phyloP scores from a whole-genome alignment of 1,140 invertebrate species.

The Tetragonula clypearis region DNA sequence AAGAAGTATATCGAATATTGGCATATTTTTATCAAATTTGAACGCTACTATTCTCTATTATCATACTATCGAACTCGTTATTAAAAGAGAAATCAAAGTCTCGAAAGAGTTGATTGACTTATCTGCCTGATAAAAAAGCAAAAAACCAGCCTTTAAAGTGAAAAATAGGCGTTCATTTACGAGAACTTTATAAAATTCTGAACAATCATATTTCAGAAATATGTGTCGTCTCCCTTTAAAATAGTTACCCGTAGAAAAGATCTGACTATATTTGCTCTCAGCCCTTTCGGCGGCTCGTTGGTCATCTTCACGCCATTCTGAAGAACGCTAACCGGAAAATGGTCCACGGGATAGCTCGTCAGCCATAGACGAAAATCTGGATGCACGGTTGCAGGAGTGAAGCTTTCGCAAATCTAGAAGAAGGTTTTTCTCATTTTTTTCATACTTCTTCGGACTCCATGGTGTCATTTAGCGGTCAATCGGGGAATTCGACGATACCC shows the following conservation, averaged over 20 bases:
- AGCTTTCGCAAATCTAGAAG: constrained; percentile 88
- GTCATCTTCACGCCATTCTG: constrained; percentile 98
- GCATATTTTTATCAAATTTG: not conserved
- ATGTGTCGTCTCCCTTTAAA: not conserved
- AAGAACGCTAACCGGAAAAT: constrained; percentile 95
- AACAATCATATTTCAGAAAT: not conserved
- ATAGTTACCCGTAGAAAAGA: constrained; percentile 86
- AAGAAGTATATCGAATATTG: not conserved
- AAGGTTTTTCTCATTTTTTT: not conserved
- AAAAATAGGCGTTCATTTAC: not conserved
- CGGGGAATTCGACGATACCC: constrained; percentile 74
- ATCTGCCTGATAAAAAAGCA: no score
- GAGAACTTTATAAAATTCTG: not conserved
- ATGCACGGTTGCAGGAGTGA: constrained; percentile 89
- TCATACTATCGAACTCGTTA: no score
- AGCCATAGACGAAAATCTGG: constrained; percentile 96
- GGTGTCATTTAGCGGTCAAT: not conserved
- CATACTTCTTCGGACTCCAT: no score
- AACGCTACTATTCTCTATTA: no score
- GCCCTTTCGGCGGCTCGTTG: constrained; percentile 94
- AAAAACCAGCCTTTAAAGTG: no score
- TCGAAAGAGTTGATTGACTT: no score
- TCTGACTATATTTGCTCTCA: constrained; percentile 87
- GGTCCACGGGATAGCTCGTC: constrained; percentile 93
- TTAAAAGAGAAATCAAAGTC: no score